Conservation (phyloP, 2,888 invertebrate genomes). For the Loripinus fragilis region DNA sequence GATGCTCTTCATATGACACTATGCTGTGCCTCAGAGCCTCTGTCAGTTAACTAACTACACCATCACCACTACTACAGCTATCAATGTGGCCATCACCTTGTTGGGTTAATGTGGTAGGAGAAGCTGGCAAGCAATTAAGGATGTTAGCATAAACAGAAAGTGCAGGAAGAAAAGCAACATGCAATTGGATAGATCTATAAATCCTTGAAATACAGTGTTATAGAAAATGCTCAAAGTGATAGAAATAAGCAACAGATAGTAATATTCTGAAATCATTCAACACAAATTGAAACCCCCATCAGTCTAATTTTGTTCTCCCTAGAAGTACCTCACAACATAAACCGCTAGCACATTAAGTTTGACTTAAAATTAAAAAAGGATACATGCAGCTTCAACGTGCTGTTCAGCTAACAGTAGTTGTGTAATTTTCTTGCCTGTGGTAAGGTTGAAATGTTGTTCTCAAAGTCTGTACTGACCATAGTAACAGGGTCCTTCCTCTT, state of each 20-base stretch:
- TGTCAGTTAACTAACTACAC: neutral
- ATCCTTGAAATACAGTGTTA: too few relatives aligned
- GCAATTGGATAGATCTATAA: too few relatives aligned
- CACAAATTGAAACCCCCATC: too few relatives aligned
- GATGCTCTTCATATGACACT: conserved; percentile 12
- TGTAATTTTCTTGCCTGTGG: neutral
- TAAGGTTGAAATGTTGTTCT: neutral
- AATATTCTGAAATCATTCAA: too few relatives aligned
- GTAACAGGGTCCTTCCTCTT: conserved; percentile 37
- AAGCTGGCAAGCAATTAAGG: neutral
- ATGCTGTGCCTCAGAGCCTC: conserved; percentile 11
- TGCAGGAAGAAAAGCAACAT: neutral
- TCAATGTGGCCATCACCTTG: neutral
- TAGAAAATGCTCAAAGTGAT: too few relatives aligned
- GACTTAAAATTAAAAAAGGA: too few relatives aligned
- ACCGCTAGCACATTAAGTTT: too few relatives aligned
- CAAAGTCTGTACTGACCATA: conserved; percentile 14
- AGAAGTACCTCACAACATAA: too few relatives aligned
- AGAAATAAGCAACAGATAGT: too few relatives aligned
- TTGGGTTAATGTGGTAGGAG: neutral
- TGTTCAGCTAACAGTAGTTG: neutral
- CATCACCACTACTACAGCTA: neutral
- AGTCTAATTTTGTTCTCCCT: too few relatives aligned
- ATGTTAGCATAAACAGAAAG: neutral
- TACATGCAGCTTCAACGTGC: neutral